A percentile compares a stretch with the other conserved stretches of the same genome.
Evolutionary conservation across 37 sponge, comb jelly and placozoan species (phyloP).

Genomic region (Mnemiopsis leidyi): DNA sequence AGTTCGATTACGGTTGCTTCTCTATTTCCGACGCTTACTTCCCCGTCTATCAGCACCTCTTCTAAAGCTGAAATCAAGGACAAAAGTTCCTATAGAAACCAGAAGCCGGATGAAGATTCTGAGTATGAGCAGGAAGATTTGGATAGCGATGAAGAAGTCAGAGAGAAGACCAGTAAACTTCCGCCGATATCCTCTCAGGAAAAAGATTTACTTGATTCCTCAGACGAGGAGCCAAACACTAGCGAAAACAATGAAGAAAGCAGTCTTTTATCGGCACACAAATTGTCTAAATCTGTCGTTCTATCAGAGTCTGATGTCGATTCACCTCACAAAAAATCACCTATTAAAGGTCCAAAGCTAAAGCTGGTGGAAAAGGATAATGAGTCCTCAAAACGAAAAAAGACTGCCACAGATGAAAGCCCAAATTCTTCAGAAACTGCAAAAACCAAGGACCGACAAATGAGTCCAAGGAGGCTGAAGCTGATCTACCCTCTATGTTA

Average conservation of each 20-base stretch:
- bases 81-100: neutral
- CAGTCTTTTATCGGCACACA: neutral
- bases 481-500: neutral
- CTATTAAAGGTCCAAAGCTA: neutral
- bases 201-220: neutral
- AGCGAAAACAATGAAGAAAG: neutral
- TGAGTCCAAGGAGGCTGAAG: neutral
- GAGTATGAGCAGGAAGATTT: conserved; percentile 4
- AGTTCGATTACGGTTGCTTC: neutral
- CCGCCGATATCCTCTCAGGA: conserved; percentile 40
- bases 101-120: neutral
- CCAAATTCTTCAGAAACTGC: no score
- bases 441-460: neutral
- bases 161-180: neutral
- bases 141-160: conserved; percentile 52
- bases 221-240: neutral
- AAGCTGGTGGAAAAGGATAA: no score
- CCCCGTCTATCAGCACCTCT: neutral
- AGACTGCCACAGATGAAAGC: no score
- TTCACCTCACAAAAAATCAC: neutral
- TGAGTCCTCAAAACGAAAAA: no score
- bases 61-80: neutral
- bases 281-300: neutral
- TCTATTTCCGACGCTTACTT: neutral
- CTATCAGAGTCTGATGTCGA: conserved; percentile 45